Evolutionary conservation across 2,888 invertebrate species (phyloP).

Genomic region (Sminthurides aquaticus): DNA sequence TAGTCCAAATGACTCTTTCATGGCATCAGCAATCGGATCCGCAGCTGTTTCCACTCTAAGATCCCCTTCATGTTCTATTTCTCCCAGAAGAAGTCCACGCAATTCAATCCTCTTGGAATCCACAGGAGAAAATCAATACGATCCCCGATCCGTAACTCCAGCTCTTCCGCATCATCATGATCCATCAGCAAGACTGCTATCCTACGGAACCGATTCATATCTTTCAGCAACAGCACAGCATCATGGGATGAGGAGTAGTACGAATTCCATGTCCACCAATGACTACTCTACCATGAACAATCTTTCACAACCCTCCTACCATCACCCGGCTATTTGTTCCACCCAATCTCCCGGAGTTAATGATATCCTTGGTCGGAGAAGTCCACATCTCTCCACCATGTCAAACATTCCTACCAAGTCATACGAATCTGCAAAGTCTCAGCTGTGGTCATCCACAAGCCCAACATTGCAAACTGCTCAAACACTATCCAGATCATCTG

Average conservation of each 20-base stretch:
- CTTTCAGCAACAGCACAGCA: not conserved
- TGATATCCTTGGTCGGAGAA: no score
- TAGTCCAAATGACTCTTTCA: slow-evolving; percentile 25
- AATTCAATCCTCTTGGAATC: slow-evolving; percentile 33
- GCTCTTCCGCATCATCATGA: not conserved
- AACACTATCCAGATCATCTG: not conserved
- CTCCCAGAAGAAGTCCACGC: slow-evolving; percentile 45
- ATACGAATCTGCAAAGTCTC: not conserved
- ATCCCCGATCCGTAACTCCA: not conserved
- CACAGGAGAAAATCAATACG: slow-evolving; percentile 18
- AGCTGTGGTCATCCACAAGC: not conserved
- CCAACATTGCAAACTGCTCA: not conserved
- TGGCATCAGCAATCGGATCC: slow-evolving; percentile 29
- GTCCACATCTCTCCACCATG: not conserved
- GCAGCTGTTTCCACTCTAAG: not conserved
- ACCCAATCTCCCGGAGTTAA: not conserved
- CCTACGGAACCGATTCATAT: not conserved
- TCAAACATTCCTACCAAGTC: not conserved
- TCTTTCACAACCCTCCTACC: not conserved
- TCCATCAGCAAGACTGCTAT: not conserved
- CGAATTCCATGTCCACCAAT: no score
- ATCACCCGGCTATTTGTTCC: not conserved
- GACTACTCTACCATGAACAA: not conserved
- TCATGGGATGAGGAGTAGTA: not conserved
- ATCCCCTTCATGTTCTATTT: slow-evolving; percentile 21